These are phyloP conservation scores for Tridacna gigas DNA, from an alignment of 2,888 invertebrate species.

Conservation along the genomic window DNA sequence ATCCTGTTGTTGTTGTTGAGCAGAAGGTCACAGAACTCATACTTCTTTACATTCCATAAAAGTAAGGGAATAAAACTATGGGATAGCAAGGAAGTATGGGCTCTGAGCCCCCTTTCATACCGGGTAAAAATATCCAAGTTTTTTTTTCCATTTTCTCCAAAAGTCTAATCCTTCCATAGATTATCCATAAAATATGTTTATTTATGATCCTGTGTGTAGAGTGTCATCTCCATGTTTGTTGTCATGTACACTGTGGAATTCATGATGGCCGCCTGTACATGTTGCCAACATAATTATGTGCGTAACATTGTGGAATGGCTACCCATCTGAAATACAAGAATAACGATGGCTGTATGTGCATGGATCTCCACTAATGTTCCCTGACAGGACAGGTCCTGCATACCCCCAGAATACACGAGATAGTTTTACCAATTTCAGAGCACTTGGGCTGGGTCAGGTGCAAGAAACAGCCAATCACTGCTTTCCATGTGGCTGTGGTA, in stretches of 20 bases:
- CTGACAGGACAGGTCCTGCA: slow-evolving; percentile 64
- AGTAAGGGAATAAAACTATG: slow-evolving; percentile 88
- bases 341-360: slow-evolving; percentile 58
- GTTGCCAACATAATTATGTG: slow-evolving; percentile 49
- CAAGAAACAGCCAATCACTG: slow-evolving; percentile 74
- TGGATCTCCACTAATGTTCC: slow-evolving; percentile 67
- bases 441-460: slow-evolving; percentile 72
- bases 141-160: slow-evolving; percentile 8
- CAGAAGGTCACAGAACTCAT: slow-evolving; percentile 79
- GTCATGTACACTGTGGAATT: slow-evolving; percentile 66
- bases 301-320: slow-evolving; percentile 53
- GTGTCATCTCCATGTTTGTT: slow-evolving; percentile 59
- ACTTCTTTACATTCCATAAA: slow-evolving; percentile 99
- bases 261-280: slow-evolving; percentile 61
- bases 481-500: slow-evolving; percentile 58
- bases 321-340: slow-evolving; percentile 52
- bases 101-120: slow-evolving; percentile 75
- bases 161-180: slow-evolving; percentile 22
- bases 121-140: slow-evolving; percentile 25
- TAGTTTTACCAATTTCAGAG: slow-evolving; percentile 82
- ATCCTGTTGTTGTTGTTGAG: slow-evolving; percentile 7
- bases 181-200: slow-evolving; percentile 30
- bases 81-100: slow-evolving; percentile 98
- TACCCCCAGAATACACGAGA: slow-evolving; percentile 67
- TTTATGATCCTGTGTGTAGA: slow-evolving; percentile 38